Conservation (phyloP, 2,888 invertebrate genomes). For the Eumacrocentrus americanus region DNA sequence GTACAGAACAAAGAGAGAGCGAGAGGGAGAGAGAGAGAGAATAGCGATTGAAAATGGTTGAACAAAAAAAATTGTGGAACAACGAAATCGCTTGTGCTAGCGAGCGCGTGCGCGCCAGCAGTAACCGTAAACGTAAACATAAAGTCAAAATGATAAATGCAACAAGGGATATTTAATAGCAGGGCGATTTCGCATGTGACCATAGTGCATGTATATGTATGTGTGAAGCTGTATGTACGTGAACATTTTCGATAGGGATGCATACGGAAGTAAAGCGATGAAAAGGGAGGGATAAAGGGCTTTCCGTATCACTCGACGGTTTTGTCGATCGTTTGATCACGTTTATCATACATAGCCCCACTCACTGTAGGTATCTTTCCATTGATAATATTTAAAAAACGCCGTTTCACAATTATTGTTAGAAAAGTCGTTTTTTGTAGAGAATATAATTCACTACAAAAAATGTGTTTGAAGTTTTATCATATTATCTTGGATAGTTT, state of each 20-base stretch:
- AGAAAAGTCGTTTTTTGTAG: too few relatives aligned
- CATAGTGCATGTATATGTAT: conserved; percentile 6
- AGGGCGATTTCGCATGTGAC: conserved; percentile 38
- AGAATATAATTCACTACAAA: too few relatives aligned
- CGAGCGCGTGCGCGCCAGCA: background rate
- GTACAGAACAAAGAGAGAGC: too few relatives aligned
- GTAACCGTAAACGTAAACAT: conserved; percentile 52
- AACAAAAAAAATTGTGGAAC: background rate
- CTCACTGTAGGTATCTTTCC: background rate
- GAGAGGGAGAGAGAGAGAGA: too few relatives aligned
- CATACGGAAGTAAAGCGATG: conserved; percentile 22
- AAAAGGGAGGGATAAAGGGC: conserved; percentile 13
- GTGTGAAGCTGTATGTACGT: background rate
- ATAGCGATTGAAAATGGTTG: background rate
- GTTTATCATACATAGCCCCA: background rate
- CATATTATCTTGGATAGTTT: too few relatives aligned
- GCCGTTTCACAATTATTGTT: too few relatives aligned
- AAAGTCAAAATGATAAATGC: conserved; percentile 56
- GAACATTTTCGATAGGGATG: conserved; percentile 23
- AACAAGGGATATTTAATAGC: conserved; percentile 52
- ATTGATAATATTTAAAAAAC: background rate
- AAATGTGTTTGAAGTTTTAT: too few relatives aligned
- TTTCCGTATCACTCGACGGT: conserved; percentile 37
- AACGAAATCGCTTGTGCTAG: too few relatives aligned
- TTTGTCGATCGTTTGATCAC: conserved; percentile 38